Evolutionary conservation across 1,140 invertebrate species (phyloP).

Genomic region (Rhynchophorus ferrugineus): DNA sequence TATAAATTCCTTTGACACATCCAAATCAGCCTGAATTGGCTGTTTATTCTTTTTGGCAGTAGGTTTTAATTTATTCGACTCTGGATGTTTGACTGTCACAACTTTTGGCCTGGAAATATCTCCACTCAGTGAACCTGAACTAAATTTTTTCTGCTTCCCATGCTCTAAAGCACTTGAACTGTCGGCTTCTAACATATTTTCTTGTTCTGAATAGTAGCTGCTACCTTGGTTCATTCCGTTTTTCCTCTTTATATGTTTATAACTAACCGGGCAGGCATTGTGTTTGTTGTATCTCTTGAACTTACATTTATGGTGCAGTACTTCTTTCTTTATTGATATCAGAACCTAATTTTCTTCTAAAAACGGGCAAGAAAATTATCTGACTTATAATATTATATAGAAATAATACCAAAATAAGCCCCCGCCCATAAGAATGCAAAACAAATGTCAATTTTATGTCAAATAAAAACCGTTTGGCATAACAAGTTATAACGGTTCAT

Average conservation of each 20-base stretch:
- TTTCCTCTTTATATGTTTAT: constrained; percentile 1
- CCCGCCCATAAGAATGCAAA: constrained; percentile 7
- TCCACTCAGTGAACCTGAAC: constrained; percentile 60
- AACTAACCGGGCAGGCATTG: too few species aligned
- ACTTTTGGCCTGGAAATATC: constrained; percentile 70
- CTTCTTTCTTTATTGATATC: too few species aligned
- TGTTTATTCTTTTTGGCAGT: constrained; percentile 84
- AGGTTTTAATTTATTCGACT: constrained; percentile 90
- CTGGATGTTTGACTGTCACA: constrained; percentile 89
- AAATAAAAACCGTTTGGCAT: too few species aligned
- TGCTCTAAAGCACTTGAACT: constrained; percentile 27
- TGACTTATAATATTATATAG: not conserved
- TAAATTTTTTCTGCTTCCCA: constrained; percentile 71
- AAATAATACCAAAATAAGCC: constrained; percentile 6
- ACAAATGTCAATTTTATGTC: not conserved
- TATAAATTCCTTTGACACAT: constrained; percentile 90
- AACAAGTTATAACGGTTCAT: too few species aligned
- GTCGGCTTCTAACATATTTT: constrained; percentile 33
- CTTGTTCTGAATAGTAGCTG: constrained; percentile 27
- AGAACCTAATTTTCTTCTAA: too few species aligned
- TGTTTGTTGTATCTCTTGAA: too few species aligned
- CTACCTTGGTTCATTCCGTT: constrained; percentile 27
- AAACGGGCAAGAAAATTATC: too few species aligned
- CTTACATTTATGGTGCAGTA: too few species aligned
- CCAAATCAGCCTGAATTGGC: constrained; percentile 87